Conservation (phyloP, 2,797 vertebrate genomes). For the Typhlichthys eigenmanni region DNA sequence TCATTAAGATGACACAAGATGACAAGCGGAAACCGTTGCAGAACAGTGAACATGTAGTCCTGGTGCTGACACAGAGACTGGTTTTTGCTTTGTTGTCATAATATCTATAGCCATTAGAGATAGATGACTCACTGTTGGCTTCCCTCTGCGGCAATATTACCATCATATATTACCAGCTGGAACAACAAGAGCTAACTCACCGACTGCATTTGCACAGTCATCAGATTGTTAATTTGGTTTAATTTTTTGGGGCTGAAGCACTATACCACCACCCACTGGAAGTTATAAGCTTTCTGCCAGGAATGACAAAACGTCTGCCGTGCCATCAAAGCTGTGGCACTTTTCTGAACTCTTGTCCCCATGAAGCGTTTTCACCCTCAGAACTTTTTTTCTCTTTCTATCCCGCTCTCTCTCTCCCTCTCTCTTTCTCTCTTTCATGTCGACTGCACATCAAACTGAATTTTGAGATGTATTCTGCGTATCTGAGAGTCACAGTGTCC, state of each 20-base stretch:
- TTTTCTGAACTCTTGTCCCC: constrained; percentile 53
- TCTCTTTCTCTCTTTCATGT: constrained; percentile 28
- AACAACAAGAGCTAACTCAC: constrained; percentile 30
- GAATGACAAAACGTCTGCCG: constrained; percentile 19
- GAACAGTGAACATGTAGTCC: constrained; percentile 14
- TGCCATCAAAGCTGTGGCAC: constrained; percentile 29
- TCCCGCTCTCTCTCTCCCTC: neutral
- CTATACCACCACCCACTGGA: constrained; percentile 21
- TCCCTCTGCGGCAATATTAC: constrained; percentile 26
- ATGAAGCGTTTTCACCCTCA: constrained; percentile 40
- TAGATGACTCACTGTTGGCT: constrained; percentile 47
- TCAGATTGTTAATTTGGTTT: constrained; percentile 40
- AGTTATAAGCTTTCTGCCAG: constrained; percentile 6
- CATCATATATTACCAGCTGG: constrained; percentile 39
- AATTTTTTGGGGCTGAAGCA: constrained; percentile 5
- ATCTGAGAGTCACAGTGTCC: constrained; percentile 38
- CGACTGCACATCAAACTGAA: constrained; percentile 41
- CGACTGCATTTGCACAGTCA: constrained; percentile 34
- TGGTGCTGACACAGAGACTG: constrained; percentile 37
- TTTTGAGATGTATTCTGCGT: constrained; percentile 40
- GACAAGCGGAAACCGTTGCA: constrained; percentile 1
- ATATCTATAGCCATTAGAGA: constrained; percentile 50
- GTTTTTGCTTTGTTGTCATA: constrained; percentile 60
- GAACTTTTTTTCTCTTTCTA: constrained; percentile 30
- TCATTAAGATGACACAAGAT: neutral